A percentile compares a stretch with the other conserved stretches of the same genome.
These are phyloP conservation scores for Carapus acus DNA, from an alignment of 2,797 vertebrate species.

Conservation along the genomic window DNA sequence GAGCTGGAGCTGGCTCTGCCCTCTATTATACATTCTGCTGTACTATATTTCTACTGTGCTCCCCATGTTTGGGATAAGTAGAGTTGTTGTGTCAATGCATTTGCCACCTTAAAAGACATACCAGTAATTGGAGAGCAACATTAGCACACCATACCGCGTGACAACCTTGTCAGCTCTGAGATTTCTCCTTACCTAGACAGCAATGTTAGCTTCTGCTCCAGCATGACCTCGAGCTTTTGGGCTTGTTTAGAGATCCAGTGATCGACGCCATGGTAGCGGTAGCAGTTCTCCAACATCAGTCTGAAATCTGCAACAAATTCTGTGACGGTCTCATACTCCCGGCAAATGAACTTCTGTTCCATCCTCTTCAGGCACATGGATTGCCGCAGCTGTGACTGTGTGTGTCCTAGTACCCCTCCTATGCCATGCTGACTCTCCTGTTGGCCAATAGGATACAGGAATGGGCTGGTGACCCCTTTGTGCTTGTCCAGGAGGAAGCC, in stretches of 20 bases:
- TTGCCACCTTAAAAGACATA: too few species aligned
- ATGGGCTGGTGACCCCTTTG: constrained; percentile 77
- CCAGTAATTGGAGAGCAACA: too few species aligned
- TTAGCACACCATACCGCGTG: too few species aligned
- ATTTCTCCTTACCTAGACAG: constrained; percentile 91
- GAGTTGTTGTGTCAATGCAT: too few species aligned
- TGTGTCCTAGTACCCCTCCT: constrained; percentile 45
- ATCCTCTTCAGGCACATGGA: constrained; percentile 83
- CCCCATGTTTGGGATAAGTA: too few species aligned
- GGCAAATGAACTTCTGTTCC: constrained; percentile 83
- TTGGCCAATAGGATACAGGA: constrained; percentile 61
- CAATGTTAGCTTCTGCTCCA: constrained; percentile 93
- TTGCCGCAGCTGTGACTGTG: constrained; percentile 55
- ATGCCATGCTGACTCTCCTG: constrained; percentile 53
- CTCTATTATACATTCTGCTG: too few species aligned
- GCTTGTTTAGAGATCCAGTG: constrained; percentile 96
- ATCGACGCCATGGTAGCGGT: constrained; percentile 87
- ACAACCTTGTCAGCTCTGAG: too few species aligned
- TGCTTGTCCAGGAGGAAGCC: constrained; percentile 90
- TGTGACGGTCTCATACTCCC: constrained; percentile 83
- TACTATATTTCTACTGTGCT: too few species aligned
- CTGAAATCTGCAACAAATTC: constrained; percentile 94
- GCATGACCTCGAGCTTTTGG: constrained; percentile 92
- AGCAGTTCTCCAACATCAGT: constrained; percentile 90
- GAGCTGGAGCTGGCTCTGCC: too few species aligned